Conservation (phyloP, 2,113 vertebrate genomes). For the Mastomys coucha region DNA sequence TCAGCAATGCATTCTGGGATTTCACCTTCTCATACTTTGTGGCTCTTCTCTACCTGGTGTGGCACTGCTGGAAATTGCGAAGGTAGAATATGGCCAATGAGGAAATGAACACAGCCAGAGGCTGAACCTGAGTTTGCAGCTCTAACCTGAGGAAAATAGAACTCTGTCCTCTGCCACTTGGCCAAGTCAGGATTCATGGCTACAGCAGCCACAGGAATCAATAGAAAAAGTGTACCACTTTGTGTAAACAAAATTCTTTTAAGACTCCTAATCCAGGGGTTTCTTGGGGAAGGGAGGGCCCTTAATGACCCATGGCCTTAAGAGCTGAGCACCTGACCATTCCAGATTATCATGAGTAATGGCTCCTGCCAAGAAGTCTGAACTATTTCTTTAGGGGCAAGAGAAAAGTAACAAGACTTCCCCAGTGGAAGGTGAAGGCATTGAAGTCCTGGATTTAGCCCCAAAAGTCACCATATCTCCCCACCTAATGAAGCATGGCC, state of each 20-base stretch:
- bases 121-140: neutral
- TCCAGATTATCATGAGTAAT: neutral
- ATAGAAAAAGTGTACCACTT: rapidly evolving
- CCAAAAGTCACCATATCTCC: rapidly evolving
- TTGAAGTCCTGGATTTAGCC: neutral
- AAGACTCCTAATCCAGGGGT: neutral
- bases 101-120: neutral
- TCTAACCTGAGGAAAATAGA: neutral
- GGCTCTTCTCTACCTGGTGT: neutral
- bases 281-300: neutral
- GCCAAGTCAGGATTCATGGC: too few relatives aligned
- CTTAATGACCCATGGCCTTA: neutral
- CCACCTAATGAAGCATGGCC: rapidly evolving
- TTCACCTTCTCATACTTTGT: neutral
- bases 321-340: too few relatives aligned
- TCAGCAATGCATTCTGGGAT: neutral
- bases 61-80: neutral
- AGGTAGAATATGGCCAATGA: neutral
- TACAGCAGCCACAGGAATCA: rapidly evolving
- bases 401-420: neutral
- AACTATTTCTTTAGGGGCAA: neutral
- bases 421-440: rapidly evolving
- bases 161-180: neutral
- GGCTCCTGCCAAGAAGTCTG: too few relatives aligned
- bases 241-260: rapidly evolving